Percentiles rank a stretch among this genome's conserved stretches.
These are phyloP conservation scores for Schrankia costaestrigalis DNA, from an alignment of 2,888 invertebrate genomes.

Conservation along the genomic window DNA sequence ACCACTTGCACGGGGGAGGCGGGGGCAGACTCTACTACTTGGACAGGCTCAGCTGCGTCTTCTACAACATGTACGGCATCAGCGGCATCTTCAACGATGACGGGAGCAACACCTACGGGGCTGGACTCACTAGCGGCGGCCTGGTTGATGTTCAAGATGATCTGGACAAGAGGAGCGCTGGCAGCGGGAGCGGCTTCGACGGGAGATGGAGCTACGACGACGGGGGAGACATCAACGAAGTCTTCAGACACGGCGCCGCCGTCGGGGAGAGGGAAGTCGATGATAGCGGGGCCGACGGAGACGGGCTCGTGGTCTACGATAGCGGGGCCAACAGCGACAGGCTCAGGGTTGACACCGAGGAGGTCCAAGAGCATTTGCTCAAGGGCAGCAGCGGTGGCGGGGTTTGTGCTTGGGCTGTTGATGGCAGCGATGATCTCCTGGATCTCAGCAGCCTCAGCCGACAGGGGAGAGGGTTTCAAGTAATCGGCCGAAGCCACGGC, in stretches of 20 bases:
- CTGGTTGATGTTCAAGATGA: slow-evolving; percentile 39
- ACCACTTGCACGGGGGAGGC: slow-evolving; percentile 1
- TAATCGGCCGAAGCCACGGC: slow-evolving; percentile 16
- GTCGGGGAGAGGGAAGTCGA: slow-evolving; percentile 16
- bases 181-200: slow-evolving; percentile 12
- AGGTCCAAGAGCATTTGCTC: slow-evolving; percentile 31
- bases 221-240: slow-evolving; percentile 22
- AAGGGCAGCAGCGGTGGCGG: slow-evolving; percentile 26
- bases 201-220: slow-evolving; percentile 13
- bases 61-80: slow-evolving; percentile 9
- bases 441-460: slow-evolving; percentile 23
- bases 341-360: slow-evolving; percentile 20
- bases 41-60: slow-evolving; percentile 3
- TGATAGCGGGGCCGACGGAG: slow-evolving; percentile 25
- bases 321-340: slow-evolving; percentile 18
- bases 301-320: slow-evolving; percentile 17
- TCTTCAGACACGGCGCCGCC: not conserved
- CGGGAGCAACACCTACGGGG: not conserved
- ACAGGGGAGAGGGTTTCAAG: slow-evolving; percentile 9
- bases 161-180: slow-evolving; percentile 36
- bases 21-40: slow-evolving; percentile 6
- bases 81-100: not conserved
- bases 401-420: slow-evolving; percentile 29
- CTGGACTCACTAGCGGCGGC: slow-evolving; percentile 1
- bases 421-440: slow-evolving; percentile 29